These are phyloP conservation scores for Myzus persicae DNA, from an alignment of 1,140 invertebrate genomes.

Conservation along the genomic window DNA sequence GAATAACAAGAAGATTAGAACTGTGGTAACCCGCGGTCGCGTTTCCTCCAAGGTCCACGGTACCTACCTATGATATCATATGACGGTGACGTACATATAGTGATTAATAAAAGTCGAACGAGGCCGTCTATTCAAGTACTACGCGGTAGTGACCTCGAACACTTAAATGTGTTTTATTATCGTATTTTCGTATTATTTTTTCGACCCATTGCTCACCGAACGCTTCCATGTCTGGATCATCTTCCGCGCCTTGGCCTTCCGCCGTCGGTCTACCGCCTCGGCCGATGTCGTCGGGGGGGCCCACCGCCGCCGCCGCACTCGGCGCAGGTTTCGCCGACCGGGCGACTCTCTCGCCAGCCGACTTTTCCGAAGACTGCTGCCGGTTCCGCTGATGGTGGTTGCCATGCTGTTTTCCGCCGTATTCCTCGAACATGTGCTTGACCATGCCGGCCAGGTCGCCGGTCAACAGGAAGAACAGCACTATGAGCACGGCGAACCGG, in stretches of 20 bases:
- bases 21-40: too few relatives aligned
- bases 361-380: background rate
- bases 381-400: background rate
- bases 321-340: background rate
- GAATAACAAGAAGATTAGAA: background rate
- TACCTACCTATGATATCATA: background rate
- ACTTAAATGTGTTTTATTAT: background rate
- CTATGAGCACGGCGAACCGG: constrained; percentile 57
- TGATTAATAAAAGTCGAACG: background rate
- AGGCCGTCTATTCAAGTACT: background rate
- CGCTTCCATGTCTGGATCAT: constrained; percentile 26
- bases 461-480: constrained; percentile 60
- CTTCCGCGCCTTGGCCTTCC: background rate
- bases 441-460: constrained; percentile 59
- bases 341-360: background rate
- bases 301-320: background rate
- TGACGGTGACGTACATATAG: background rate
- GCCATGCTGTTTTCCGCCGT: background rate
- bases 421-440: constrained; percentile 48
- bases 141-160: background rate
- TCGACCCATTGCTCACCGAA: background rate
- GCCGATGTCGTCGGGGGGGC: background rate
- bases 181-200: background rate
- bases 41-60: background rate
- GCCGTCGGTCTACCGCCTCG: background rate